These are phyloP conservation scores for Lottia gigantea DNA, from an alignment of 2,888 invertebrate species.

Conservation along the genomic window DNA sequence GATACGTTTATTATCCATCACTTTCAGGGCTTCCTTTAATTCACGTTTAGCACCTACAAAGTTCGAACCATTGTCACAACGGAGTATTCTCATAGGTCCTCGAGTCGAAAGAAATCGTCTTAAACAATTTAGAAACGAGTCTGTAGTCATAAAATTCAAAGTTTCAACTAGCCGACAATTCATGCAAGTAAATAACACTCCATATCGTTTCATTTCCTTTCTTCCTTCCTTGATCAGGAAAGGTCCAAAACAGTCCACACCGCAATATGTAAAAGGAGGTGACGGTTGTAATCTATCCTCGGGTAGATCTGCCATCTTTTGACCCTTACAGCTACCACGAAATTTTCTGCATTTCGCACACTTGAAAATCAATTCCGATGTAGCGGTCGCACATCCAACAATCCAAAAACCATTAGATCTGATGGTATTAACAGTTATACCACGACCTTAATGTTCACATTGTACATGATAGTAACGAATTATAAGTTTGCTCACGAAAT, in stretches of 20 bases:
- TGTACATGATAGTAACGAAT: background rate
- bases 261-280: slow-evolving; percentile 52
- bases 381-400: slow-evolving; percentile 39
- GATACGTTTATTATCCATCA: slow-evolving; percentile 24
- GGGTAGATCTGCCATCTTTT: slow-evolving; percentile 60
- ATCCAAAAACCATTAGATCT: slow-evolving; percentile 54
- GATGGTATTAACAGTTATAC: slow-evolving; percentile 34
- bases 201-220: slow-evolving; percentile 47
- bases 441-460: slow-evolving; percentile 19
- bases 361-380: slow-evolving; percentile 31
- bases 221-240: slow-evolving; percentile 45
- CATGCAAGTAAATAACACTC: slow-evolving; percentile 58
- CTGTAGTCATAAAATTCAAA: slow-evolving; percentile 31
- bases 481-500: slow-evolving; percentile 28
- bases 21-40: background rate
- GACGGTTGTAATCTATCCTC: slow-evolving; percentile 43
- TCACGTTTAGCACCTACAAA: slow-evolving; percentile 34
- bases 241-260: slow-evolving; percentile 38
- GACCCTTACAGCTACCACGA: slow-evolving; percentile 23
- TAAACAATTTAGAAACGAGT: too few relatives aligned
- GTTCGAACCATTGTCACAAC: slow-evolving; percentile 36
- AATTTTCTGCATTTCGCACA: slow-evolving; percentile 54
- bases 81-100: slow-evolving; percentile 32
- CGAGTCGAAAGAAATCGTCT: slow-evolving; percentile 22
- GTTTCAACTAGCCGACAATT: slow-evolving; percentile 51